Percentiles rank a stretch among this genome's conserved stretches.
phyloP scores from a whole-genome alignment of 2,888 invertebrate species.

The Tenthredo livida region DNA sequence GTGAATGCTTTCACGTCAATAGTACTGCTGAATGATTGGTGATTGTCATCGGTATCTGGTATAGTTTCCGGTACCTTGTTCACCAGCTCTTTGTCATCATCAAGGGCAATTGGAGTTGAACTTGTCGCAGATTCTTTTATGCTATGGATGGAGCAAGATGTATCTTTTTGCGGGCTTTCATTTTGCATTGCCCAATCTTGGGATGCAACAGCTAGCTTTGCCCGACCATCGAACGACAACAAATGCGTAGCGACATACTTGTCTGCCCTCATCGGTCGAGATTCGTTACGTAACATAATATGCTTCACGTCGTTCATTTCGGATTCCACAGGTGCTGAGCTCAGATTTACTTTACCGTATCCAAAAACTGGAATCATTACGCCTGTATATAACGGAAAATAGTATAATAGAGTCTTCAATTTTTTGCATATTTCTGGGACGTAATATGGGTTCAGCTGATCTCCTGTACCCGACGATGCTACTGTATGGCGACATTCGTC shows the following conservation, averaged over 20 bases:
- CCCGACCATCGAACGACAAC: not conserved
- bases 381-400: not conserved
- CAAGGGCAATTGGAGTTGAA: not conserved
- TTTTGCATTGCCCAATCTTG: not conserved
- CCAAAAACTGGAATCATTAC: conserved; percentile 10
- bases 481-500: not conserved
- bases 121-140: not conserved
- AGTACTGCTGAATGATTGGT: not conserved
- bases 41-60: not conserved
- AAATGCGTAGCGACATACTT: conserved; percentile 13
- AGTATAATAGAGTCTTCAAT: not conserved
- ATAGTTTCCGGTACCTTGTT: not conserved
- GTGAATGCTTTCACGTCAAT: conserved; percentile 7
- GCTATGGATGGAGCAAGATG: conserved; percentile 14
- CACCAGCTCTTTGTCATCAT: not conserved
- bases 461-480: not conserved
- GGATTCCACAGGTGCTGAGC: conserved; percentile 46
- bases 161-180: not conserved
- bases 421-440: not conserved
- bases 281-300: not conserved
- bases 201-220: conserved; percentile 9
- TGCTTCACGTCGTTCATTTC: conserved; percentile 37
- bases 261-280: conserved; percentile 11
- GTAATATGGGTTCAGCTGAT: not conserved
- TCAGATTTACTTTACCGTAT: conserved; percentile 19